Evolutionary conservation across 37 sponge, comb jelly and placozoan genomes (phyloP).

Genomic region (Axinella damicornis): DNA sequence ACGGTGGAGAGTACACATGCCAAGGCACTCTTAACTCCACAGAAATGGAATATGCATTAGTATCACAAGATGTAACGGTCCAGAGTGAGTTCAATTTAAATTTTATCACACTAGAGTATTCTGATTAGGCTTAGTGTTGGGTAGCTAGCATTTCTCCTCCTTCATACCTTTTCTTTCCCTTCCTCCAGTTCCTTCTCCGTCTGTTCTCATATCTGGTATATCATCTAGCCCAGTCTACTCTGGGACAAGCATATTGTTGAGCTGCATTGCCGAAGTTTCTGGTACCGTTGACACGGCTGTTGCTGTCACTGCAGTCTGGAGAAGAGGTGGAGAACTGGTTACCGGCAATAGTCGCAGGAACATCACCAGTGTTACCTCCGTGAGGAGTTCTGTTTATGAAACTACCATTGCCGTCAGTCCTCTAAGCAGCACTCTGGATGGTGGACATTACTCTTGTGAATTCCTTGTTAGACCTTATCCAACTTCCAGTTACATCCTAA

Average conservation of each 20-base stretch:
- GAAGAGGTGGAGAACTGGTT: neutral
- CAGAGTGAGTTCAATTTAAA: constrained; percentile 21
- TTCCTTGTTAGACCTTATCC: too few relatives aligned
- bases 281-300: constrained; percentile 7
- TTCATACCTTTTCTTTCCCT: too few relatives aligned
- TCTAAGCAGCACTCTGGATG: neutral
- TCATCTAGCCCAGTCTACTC: neutral
- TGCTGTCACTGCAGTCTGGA: constrained; percentile 10
- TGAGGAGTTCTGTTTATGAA: neutral
- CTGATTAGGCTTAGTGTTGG: too few relatives aligned
- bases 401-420: constrained; percentile 14
- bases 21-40: constrained; percentile 14
- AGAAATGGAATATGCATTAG: neutral
- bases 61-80: neutral
- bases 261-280: neutral
- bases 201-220: too few relatives aligned
- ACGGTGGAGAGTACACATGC: constrained; percentile 18
- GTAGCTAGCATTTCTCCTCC: too few relatives aligned
- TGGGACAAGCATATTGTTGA: neutral
- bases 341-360: neutral
- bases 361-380: too few relatives aligned
- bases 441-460: constrained; percentile 21
- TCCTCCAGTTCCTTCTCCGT: too few relatives aligned
- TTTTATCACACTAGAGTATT: too few relatives aligned
- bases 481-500: too few relatives aligned